Base-by-base conservation (phyloP, 2,888 invertebrate genomes). In the Parascotia fuliginaria region DNA sequence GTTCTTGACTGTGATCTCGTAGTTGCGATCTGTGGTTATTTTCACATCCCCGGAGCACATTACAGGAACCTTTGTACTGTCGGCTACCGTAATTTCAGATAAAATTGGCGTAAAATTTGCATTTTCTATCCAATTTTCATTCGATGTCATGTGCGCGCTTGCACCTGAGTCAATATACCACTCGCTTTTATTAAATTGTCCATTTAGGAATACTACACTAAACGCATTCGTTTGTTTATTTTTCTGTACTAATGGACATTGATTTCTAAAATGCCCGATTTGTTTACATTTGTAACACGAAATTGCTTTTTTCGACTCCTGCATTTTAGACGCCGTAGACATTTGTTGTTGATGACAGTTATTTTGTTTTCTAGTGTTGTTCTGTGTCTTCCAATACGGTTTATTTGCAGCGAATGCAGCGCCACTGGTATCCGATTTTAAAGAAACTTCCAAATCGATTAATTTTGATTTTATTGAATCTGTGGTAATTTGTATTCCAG, bases 211-310 rank as follows among this genome's bases (percentile, higher is more conserved):
- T 13, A 37, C 37, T 3, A 24, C 37, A 24, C 24, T 37, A 12
- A 37, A 37, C 0, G 29, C 11, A 14, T 42, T 31, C 11, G 24
- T 2, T 24, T 37, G 24, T 3, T 22, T 37, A 9, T 31, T 11
- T 31, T 14, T 31, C 12, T 40, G 40, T 14, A 42, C n/a, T 13
- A 29, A 29, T 6, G 33, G 42, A 34, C 42, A 42, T 14, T 42
- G 42, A 7, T 42, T 34, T 42, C 19, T 24, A 34, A 16, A 42
- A 7, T 42, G 34, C 0, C 34, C 42, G 0, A 7, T 42, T 16
- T 42, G 11, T 42, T 34, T 42, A 12, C 42, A 40, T 29, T 31
- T 40, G 11, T 40, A 31, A 19, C 40, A 40, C 0, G 2, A 2
- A 1, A 40, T 19, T 2, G 19, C 14, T 28, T 14, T 38, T 2